Conservation (phyloP, 2,797 vertebrate genomes). For the Huso huso region DNA sequence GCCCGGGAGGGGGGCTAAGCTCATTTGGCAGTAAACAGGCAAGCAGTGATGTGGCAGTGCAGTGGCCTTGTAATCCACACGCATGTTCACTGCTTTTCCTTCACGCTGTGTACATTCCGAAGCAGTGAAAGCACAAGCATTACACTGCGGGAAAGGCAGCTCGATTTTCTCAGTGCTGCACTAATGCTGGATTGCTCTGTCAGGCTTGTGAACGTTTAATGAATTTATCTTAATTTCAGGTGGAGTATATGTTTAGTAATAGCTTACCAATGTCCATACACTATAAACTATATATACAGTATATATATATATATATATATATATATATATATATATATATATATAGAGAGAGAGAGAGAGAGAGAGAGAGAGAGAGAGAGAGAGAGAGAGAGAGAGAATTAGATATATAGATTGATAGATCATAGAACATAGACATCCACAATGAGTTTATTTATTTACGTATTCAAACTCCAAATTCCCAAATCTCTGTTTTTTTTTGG, state of each 20-base stretch:
- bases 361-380: too few species aligned
- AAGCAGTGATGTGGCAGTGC: constrained; percentile 21
- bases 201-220: constrained; percentile 23
- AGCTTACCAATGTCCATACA: constrained; percentile 1
- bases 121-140: constrained; percentile 45
- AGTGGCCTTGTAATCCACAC: constrained; percentile 34
- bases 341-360: too few species aligned
- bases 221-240: constrained; percentile 31
- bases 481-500: too few species aligned
- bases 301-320: too few species aligned
- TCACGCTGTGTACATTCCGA: constrained; percentile 34
- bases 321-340: too few species aligned
- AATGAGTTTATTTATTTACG: too few species aligned
- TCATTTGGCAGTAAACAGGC: constrained; percentile 32
- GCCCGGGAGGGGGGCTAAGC: constrained; percentile 10
- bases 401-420: too few species aligned
- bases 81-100: constrained; percentile 36
- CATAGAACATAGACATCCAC: too few species aligned
- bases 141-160: constrained; percentile 41
- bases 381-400: too few species aligned
- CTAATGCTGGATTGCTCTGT: constrained; percentile 27
- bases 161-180: constrained; percentile 25
- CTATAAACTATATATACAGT: too few species aligned
- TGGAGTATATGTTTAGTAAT: constrained; percentile 32
- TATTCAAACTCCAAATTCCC: too few species aligned